Evolutionary conservation across 1,140 invertebrate genomes (phyloP).

Genomic region (Melitaea cinxia): DNA sequence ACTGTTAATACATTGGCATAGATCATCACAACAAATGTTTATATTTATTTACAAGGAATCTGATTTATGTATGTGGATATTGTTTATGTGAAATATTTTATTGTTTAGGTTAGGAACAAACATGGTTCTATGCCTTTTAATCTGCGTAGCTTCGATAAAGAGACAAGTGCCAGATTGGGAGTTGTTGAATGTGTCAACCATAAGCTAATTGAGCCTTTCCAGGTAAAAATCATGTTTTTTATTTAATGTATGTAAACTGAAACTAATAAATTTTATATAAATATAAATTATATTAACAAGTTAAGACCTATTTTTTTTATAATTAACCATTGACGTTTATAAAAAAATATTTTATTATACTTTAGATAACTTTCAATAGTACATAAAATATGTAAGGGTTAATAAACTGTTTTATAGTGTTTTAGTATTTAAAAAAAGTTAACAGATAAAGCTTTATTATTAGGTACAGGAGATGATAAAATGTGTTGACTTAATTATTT

Average conservation of each 20-base stretch:
- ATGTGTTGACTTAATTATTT: no score
- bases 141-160: conserved; percentile 95
- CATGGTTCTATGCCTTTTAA: conserved; percentile 97
- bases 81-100: no score
- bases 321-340: background rate
- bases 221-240: no score
- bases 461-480: no score
- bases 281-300: no score
- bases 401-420: no score
- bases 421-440: no score
- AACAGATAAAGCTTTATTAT: no score
- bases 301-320: no score
- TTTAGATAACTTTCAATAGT: conserved; percentile 15
- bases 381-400: background rate
- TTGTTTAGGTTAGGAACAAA: conserved; percentile 94
- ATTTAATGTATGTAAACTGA: no score
- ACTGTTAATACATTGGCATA: conserved; percentile 47
- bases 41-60: background rate
- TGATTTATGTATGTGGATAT: background rate
- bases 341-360: background rate
- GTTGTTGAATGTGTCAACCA: conserved; percentile 99
- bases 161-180: conserved; percentile 98
- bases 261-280: background rate
- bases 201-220: conserved; percentile 98
- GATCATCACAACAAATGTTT: conserved; percentile 49